Base-by-base conservation (phyloP, 2,113 vertebrate genomes). In the Lynx canadensis region DNA sequence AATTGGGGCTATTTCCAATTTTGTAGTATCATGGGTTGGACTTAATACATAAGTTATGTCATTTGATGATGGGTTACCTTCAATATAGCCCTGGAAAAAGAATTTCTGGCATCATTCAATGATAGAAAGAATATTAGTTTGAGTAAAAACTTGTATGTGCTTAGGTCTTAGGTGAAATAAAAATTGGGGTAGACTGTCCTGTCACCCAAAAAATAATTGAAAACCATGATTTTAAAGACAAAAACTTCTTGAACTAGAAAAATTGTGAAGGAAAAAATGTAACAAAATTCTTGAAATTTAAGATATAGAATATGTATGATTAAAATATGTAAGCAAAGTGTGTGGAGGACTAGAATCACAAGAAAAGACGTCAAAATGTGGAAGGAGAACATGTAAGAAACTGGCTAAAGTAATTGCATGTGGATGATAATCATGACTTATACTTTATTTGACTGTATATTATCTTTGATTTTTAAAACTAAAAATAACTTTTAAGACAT, bases 111-210 rank as follows among this genome's bases (percentile, higher is more conserved):
- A 96, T 90, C 14, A 52, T 5, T 73, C n/a, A 79, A 45, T 81
- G 55, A 12, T 27, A 85, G 38, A 45, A 73, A 96, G 65, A 96
- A 97, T 90, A 93, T 66, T 52, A 33, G 27, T 92, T 86, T 83
- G 38, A 73, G 8, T 55, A 31, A 83, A 94, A 94, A 27, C 52
- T 48, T 94, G 29, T 55, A 18, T 60, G 55, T 63, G 31, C 36
- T 84, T 89, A 81, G 33, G 25, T 57, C 21, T 88, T 80, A 81
- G 60, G 57, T 69, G 89, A 96, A 96, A 96, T 85, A 38, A 96
- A 95, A 96, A 83, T 55, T 79, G 52, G 15, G 6, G 1, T 91
- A 27, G 60, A 86, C 38, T 89, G 19, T n/a, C 57, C 50, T 91
- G 93, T 95, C 45, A 60, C 16, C 31, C 92, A 60, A 96, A 65